Conservation (phyloP, 2,113 vertebrate genomes). For the Pimephales promelas region DNA sequence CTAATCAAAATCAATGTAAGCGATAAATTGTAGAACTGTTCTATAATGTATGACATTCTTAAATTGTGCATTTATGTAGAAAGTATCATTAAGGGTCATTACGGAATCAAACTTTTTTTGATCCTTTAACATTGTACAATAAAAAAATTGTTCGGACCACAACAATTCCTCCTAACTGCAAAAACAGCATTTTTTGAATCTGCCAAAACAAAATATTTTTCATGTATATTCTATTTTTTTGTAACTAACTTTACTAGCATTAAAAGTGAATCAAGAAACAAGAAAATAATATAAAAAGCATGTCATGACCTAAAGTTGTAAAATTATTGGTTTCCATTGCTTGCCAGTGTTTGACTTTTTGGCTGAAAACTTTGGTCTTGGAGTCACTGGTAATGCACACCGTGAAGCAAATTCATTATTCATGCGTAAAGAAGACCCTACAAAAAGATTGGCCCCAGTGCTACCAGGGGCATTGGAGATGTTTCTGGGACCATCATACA, state of each 20-base stretch:
- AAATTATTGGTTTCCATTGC: constrained; percentile 89
- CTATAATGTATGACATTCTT: neutral
- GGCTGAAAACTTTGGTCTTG: constrained; percentile 93
- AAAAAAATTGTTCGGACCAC: neutral
- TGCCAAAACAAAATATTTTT: neutral
- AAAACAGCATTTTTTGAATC: neutral
- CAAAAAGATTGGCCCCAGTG: constrained; percentile 62
- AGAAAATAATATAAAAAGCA: neutral
- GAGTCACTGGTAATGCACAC: constrained; percentile 82
- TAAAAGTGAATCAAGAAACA: neutral
- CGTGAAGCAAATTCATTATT: constrained; percentile 75
- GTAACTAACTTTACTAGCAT: too few relatives aligned
- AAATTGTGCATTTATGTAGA: neutral
- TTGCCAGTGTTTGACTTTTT: constrained; percentile 86
- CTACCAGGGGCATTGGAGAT: constrained; percentile 52
- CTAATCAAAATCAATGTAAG: neutral
- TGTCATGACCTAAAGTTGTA: constrained; percentile 71
- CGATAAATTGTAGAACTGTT: neutral
- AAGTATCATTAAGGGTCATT: neutral
- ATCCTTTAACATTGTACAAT: neutral
- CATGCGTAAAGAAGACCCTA: constrained; percentile 75
- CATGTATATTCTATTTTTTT: neutral
- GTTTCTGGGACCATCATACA: constrained; percentile 63
- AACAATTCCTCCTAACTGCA: neutral
- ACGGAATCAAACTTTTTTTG: neutral